Evolutionary conservation across 1,140 invertebrate genomes (phyloP).

Genomic region (Oncopeltus fasciatus): DNA sequence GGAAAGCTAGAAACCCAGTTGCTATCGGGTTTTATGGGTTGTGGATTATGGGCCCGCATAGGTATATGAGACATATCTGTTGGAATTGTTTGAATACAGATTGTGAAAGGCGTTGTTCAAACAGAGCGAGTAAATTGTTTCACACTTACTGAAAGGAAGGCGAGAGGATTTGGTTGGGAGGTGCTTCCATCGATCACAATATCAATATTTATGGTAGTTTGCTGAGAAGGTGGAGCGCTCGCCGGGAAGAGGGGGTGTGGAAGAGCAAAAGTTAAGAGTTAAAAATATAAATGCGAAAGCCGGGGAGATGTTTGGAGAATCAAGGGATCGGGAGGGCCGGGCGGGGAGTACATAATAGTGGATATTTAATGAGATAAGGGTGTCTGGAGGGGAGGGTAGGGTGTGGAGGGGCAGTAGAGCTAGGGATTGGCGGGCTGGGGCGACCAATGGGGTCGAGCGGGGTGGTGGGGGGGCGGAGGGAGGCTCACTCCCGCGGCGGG

Average conservation of each 20-base stretch:
- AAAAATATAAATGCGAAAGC: conserved; percentile 6
- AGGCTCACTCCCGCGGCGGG: conserved; percentile 4
- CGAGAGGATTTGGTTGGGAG: not conserved
- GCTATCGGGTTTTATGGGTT: too few species aligned
- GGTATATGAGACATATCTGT: too few species aligned
- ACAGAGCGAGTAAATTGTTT: not conserved
- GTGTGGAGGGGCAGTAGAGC: not conserved
- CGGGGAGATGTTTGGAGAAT: conserved; percentile 5
- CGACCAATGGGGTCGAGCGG: not conserved
- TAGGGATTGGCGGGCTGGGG: not conserved
- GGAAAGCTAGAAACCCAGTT: too few species aligned
- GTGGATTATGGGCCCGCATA: too few species aligned
- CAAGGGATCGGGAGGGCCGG: not conserved
- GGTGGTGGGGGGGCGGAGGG: not conserved
- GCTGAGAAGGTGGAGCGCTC: not conserved
- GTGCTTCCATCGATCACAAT: not conserved
- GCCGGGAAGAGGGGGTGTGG: not conserved
- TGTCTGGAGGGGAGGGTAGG: not conserved
- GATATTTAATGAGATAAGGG: conserved; percentile 10
- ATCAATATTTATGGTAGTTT: conserved; percentile 5
- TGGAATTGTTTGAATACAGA: too few species aligned
- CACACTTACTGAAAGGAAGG: not conserved
- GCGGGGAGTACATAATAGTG: conserved; percentile 6
- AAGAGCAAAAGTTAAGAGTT: conserved; percentile 7
- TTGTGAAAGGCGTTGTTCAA: not conserved